Evolutionary conservation across 2,113 vertebrate species (phyloP), one percentile per base, ranked within the genome.

Genomic region (Syngnathus typhle): DNA sequence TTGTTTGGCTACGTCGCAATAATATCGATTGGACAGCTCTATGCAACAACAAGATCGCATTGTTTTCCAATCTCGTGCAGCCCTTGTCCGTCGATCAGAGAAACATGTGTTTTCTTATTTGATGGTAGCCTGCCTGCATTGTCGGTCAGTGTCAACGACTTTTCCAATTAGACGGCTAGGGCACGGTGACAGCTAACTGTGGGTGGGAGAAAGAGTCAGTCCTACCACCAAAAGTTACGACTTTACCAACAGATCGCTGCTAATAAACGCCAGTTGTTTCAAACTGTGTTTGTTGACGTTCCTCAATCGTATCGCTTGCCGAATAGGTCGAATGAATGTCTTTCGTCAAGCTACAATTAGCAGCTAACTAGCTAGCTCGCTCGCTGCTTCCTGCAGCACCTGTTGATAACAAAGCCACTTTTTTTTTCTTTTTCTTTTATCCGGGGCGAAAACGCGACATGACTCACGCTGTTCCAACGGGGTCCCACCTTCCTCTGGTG

Each of bases 321-420:
- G 19, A 55, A 7, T 1, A 41, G 64, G 56, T 8, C 12, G 3
- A 52, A n/a, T 67, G 38, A 67, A 64, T 64, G 32, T 0, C 13
- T 67, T 64, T 62, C 47, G 27, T 32, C 46, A 21, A 16, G 75
- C 78, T 81, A 87, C 36, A 21, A 59, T 65, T 87, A 82, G 84
- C 79, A 60, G 79, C 78, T 82, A 86, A 58, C 73, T 75, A 73
- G 79, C 84, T 82, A 81, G 78, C 64, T 52, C 18, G 3, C 75
- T 62, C 7, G 58, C 72, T 62, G 16, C 79, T 69, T 77, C 70
- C 68, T 66, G 68, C 69, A 68, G 82, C 85, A 92, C 89, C 87
- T 91, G 89, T 90, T 90, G 89, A 88, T 78, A 83, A 90, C 84
- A 87, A 89, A 87, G 82, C 76, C 63, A 32, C 27, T 32, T 32